Evolutionary conservation across 2,888 invertebrate species (phyloP).

Genomic region (Congeria kusceri): DNA sequence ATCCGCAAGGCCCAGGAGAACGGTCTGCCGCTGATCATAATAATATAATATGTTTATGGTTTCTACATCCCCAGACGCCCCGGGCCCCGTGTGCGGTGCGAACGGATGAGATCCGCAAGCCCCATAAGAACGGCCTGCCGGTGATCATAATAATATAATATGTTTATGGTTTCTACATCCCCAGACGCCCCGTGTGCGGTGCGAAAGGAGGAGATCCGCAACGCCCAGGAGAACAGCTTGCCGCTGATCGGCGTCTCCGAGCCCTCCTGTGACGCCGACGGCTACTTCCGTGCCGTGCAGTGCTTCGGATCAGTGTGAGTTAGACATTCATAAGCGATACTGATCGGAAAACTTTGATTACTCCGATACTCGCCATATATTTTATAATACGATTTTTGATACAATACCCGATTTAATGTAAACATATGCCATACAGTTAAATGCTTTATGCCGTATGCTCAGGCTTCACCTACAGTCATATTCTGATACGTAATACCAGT

Average conservation of each 20-base stretch:
- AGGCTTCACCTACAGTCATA: too few relatives aligned
- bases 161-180: too few relatives aligned
- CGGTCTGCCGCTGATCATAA: slow-evolving; percentile 61
- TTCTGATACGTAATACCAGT: too few relatives aligned
- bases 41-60: too few relatives aligned
- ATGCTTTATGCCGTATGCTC: too few relatives aligned
- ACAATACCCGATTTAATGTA: too few relatives aligned
- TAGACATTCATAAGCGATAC: background rate
- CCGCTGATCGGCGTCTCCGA: slow-evolving; percentile 61
- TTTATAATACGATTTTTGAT: too few relatives aligned
- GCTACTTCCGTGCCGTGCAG: slow-evolving; percentile 66
- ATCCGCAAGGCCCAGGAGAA: slow-evolving; percentile 44
- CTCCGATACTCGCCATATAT: too few relatives aligned
- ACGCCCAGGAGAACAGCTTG: slow-evolving; percentile 47
- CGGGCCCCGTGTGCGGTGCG: slow-evolving; percentile 31
- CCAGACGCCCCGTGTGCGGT: slow-evolving; percentile 18
- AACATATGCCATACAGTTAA: too few relatives aligned
- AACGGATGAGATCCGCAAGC: slow-evolving; percentile 36
- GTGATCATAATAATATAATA: too few relatives aligned
- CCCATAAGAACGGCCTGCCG: slow-evolving; percentile 55
- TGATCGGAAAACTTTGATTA: too few relatives aligned
- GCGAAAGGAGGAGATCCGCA: slow-evolving; percentile 41
- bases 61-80: background rate
- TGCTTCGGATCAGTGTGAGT: slow-evolving; percentile 72
- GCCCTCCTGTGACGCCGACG: slow-evolving; percentile 67